Evolutionary conservation across 2,888 invertebrate species (phyloP), one percentile per base, ranked within the genome.

Genomic region (Coelogynopora nodosa): DNA sequence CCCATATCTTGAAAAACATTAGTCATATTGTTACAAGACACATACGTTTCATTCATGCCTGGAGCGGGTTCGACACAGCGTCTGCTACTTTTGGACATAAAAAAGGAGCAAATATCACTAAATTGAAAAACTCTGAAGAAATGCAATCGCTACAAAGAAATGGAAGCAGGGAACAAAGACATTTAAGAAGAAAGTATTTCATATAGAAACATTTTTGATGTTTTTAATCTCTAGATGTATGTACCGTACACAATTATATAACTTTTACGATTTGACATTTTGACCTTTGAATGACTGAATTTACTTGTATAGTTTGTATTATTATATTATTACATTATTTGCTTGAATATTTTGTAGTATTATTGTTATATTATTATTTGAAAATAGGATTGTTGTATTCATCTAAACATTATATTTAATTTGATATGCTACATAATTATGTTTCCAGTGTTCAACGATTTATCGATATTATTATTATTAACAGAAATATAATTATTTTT

Each of bases 171-270:
- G 13, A 82, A 82, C 27, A n/a, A 28, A 82, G 82, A 31, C 82
- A 82, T 28, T 27, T 80, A 5, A 26, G 28, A 80, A 26, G 5
- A 80, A 80, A 80, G 5, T 5, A 10, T 27, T 31, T 82, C 30
- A 82, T 82, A 82, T 31, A 82, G 82, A 82, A 82, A 82, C 30
- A 82, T 82, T 82, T 82, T 82, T 27, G 80, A 80, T 10, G n/a
- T 80, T 80, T n/a, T 80, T 31, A 29, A 82, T 82, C 31, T 82
- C 27, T 28, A 82, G 82, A 74, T 74, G 18, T 49, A 49, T 74
- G 23, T 2, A 26, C 23, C 74, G n/a, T 74, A 74, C 74, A 74
- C 74, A 74, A 74, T 74, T 2, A 74, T 74, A 74, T 74, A 13
- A 74, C 74, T 74, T 74, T 74, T 74, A 23, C 18, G 74, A 74